phyloP scores from a whole-genome alignment of 2,113 vertebrate species.

The Uropsilus gracilis region DNA sequence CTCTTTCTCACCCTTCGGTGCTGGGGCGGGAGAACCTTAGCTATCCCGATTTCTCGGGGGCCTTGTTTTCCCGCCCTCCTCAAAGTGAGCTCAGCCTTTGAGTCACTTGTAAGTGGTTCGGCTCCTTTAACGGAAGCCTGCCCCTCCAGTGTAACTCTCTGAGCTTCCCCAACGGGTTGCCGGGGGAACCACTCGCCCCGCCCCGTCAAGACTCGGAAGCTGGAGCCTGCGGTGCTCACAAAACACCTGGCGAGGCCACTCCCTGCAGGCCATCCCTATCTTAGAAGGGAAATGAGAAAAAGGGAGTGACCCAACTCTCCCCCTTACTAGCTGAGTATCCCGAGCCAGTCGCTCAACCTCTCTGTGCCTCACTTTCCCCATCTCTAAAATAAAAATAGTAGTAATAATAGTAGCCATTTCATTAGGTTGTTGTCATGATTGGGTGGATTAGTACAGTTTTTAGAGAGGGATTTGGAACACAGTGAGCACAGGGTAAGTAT shows the following conservation, averaged over 20 bases:
- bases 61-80: neutral
- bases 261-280: neutral
- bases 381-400: slow-evolving; percentile 44
- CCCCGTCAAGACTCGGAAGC: neutral
- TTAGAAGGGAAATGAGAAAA: neutral
- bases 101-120: slow-evolving; percentile 45
- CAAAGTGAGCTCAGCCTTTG: slow-evolving; percentile 29
- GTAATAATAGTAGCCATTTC: neutral
- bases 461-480: slow-evolving; percentile 20
- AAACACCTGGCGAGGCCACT: slow-evolving; percentile 47
- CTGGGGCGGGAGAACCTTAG: neutral
- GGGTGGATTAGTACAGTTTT: neutral
- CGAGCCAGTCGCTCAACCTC: neutral
- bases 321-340: neutral
- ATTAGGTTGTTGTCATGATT: slow-evolving; percentile 41
- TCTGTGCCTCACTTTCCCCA: slow-evolving; percentile 44
- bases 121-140: slow-evolving; percentile 66
- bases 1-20: slow-evolving; percentile 43
- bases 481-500: neutral
- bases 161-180: slow-evolving; percentile 52
- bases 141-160: neutral
- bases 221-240: neutral
- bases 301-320: neutral
- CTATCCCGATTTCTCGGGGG: neutral
- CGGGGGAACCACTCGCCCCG: neutral